A percentile compares a stretch with the other conserved stretches of the same genome.
phyloP scores from a whole-genome alignment of 2,888 invertebrate genomes.

The Dorcus hopei region DNA sequence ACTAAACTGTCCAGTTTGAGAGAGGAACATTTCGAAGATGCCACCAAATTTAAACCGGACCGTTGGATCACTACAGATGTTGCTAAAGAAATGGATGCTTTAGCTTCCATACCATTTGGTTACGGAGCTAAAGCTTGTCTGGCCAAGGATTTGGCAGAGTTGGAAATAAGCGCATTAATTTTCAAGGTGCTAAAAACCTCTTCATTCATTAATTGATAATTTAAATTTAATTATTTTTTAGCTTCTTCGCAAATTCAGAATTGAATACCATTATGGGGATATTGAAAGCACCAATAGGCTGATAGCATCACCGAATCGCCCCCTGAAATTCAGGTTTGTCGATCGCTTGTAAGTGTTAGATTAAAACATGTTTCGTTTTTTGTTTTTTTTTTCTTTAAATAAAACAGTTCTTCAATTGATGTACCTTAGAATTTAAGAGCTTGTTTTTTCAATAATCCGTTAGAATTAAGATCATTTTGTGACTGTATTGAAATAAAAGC shows the following conservation, averaged over 20 bases:
- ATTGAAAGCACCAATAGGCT: slow-evolving; percentile 57
- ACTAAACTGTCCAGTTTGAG: slow-evolving; percentile 59
- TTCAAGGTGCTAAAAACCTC: slow-evolving; percentile 50
- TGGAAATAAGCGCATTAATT: slow-evolving; percentile 57
- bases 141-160: slow-evolving; percentile 61
- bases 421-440: neutral
- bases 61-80: slow-evolving; percentile 54
- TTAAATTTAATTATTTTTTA: slow-evolving; percentile 39
- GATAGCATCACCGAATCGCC: slow-evolving; percentile 59
- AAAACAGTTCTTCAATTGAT: slow-evolving; percentile 1
- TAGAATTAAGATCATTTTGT: neutral
- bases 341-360: slow-evolving; percentile 47
- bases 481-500: slow-evolving; percentile 4
- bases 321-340: slow-evolving; percentile 63
- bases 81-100: slow-evolving; percentile 46
- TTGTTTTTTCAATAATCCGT: neutral
- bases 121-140: slow-evolving; percentile 61
- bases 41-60: slow-evolving; percentile 59
- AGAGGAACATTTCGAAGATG: slow-evolving; percentile 65
- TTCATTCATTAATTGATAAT: slow-evolving; percentile 1
- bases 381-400: neutral
- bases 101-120: slow-evolving; percentile 64
- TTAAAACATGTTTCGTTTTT: neutral
- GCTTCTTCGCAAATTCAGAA: slow-evolving; percentile 59
- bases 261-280: slow-evolving; percentile 67